These are phyloP conservation scores for Drosophila neutralis DNA, from an alignment of 2,888 invertebrate genomes.

Conservation along the genomic window DNA sequence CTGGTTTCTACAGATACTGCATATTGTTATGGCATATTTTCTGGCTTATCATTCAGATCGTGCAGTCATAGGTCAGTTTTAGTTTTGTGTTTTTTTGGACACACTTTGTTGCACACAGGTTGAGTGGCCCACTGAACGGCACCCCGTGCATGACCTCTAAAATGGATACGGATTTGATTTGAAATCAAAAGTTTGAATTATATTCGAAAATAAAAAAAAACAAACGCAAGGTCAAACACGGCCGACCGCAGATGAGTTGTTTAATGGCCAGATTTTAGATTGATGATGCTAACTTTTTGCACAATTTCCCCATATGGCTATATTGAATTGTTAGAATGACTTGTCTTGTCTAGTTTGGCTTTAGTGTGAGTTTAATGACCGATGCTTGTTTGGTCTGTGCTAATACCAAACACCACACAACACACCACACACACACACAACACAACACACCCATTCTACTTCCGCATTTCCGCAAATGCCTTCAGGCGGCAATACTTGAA, in stretches of 20 bases:
- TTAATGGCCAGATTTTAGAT: conserved; percentile 44
- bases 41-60: conserved; percentile 47
- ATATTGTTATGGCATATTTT: conserved; percentile 12
- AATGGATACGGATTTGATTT: conserved; percentile 27
- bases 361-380: conserved; percentile 71
- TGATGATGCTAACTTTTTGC: conserved; percentile 61
- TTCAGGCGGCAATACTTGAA: conserved; percentile 66
- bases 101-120: conserved; percentile 72
- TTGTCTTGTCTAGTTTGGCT: conserved; percentile 11
- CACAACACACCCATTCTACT: conserved; percentile 37
- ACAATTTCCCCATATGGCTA: conserved; percentile 55
- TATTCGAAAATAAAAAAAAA: conserved; percentile 32
- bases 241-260: conserved; percentile 58
- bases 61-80: conserved; percentile 51
- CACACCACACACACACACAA: background rate
- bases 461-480: conserved; percentile 66
- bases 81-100: conserved; percentile 40
- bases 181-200: conserved; percentile 64
- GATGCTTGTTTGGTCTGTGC: conserved; percentile 18
- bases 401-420: conserved; percentile 16
- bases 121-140: conserved; percentile 50
- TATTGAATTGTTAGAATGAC: conserved; percentile 15
- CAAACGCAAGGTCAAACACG: conserved; percentile 72
- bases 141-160: conserved; percentile 73
- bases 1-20: conserved; percentile 25